Conservation (phyloP, 92 coral and sea anemone genomes). For the Porites divaricata region DNA sequence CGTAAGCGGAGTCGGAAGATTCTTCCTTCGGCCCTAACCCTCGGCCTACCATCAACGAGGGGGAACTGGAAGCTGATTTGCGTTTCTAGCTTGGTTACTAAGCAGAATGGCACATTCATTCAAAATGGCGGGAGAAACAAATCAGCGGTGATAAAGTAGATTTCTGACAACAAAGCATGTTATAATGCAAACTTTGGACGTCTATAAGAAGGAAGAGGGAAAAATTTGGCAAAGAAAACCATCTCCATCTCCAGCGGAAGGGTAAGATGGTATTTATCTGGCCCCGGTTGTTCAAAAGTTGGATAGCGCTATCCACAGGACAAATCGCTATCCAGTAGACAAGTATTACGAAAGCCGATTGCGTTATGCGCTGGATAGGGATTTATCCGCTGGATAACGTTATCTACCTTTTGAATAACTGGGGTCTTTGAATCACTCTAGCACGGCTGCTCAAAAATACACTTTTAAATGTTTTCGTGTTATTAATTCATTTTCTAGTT, state of each 20-base stretch:
- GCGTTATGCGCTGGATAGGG: too few species aligned
- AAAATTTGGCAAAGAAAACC: slow-evolving; percentile 97
- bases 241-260: slow-evolving; percentile 84
- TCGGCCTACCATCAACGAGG: too few species aligned
- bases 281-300: too few species aligned
- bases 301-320: too few species aligned
- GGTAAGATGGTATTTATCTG: slow-evolving; percentile 57
- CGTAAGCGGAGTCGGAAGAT: too few species aligned
- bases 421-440: background rate
- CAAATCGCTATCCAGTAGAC: too few species aligned
- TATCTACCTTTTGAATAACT: too few species aligned
- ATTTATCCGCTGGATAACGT: too few species aligned
- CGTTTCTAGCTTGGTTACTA: slow-evolving; percentile 17
- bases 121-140: slow-evolving; percentile 95
- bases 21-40: too few species aligned
- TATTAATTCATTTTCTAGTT: slow-evolving; percentile 44
- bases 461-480: background rate
- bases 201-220: slow-evolving; percentile 85
- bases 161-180: background rate
- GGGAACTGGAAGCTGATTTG: background rate
- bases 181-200: slow-evolving; percentile 90
- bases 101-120: background rate
- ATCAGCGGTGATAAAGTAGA: background rate
- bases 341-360: too few species aligned
- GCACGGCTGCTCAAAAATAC: background rate